Evolutionary conservation across 2,113 vertebrate genomes (phyloP).

Genomic region (Corythaixoides concolor): DNA sequence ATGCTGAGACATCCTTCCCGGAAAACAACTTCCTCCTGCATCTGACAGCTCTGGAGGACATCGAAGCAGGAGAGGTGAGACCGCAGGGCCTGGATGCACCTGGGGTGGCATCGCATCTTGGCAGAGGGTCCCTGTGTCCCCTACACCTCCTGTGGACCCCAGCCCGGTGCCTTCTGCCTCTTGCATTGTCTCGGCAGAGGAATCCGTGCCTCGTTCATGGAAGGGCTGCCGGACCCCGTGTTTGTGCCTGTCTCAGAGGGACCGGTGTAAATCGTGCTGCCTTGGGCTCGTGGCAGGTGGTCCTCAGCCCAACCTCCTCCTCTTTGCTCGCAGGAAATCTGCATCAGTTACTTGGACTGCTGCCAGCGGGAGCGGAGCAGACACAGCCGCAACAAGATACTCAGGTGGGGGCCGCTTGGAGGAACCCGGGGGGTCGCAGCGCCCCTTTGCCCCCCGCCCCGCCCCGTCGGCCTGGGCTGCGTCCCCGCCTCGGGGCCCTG

Average conservation of each 20-base stretch:
- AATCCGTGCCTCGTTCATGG: rapidly evolving
- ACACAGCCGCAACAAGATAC: slow-evolving; percentile 93
- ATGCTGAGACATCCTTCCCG: slow-evolving; percentile 93
- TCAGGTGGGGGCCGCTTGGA: slow-evolving; percentile 79
- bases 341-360: slow-evolving; percentile 97
- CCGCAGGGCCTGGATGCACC: rapidly evolving
- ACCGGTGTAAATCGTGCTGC: rapidly evolving
- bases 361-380: slow-evolving; percentile 94
- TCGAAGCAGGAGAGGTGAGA: slow-evolving; percentile 91
- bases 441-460: no score
- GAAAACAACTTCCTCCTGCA: slow-evolving; percentile 96
- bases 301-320: neutral
- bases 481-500: rapidly evolving
- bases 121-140: neutral
- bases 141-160: rapidly evolving
- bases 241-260: neutral
- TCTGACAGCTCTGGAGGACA: slow-evolving; percentile 88
- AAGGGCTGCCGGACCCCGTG: neutral
- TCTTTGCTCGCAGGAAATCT: slow-evolving; percentile 85
- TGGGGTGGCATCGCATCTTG: neutral
- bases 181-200: neutral
- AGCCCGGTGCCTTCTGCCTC: neutral
- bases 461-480: neutral
- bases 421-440: rapidly evolving
- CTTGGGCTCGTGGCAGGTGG: rapidly evolving